Evolutionary conservation across 2,888 invertebrate genomes (phyloP), one percentile per base, ranked within the genome.

Genomic region (Scelioninae gen. 1): DNA sequence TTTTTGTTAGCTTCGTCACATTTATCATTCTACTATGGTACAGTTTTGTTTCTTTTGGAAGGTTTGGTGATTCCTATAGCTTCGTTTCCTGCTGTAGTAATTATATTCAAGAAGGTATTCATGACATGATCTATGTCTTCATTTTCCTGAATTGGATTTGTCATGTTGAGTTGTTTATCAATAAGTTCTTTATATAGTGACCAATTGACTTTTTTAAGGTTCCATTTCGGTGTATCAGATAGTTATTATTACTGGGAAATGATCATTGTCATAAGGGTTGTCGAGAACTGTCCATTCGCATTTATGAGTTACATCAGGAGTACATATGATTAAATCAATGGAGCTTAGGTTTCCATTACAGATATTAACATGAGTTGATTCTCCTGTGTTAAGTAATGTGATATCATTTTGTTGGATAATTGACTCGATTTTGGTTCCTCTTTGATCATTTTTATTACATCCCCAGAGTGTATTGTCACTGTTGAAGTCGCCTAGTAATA

Each of bases 401-500:
- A 86, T 29, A 6, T 86, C 66, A 2, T 10, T 4, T 34, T 76
- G 34, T 23, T 86, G 78, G 29, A 86, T 11, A 5, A 75, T n/a
- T 56, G 66, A 32, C 60, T 84, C 80, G 6, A 85, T 43, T 55
- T 47, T 69, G 58, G 66, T 72, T n/a, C 85, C 85, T 65, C 85
- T 62, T 10, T 38, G 58, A 49, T 86, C 82, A 16, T 23, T 71
- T 58, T 82, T 69, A 2, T 32, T 23, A 2, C 83, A 86, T 9
- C 86, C 84, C 85, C 85, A 88, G 3, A 84, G 2, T 0, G 40
- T 5, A 32, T 69, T 82, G 31, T 87, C 83, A 16, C 83, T 84
- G 32, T 87, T 87, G 29, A 88, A 86, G 45, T 88, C 88, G 0
- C 87, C 87, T 2, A 85, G 31, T 1, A 87, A 53, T 5, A 88